phyloP scores from a whole-genome alignment of 30 jellyfish, hydroid and myxozoan genomes.

The Catostylus mosaicus region DNA sequence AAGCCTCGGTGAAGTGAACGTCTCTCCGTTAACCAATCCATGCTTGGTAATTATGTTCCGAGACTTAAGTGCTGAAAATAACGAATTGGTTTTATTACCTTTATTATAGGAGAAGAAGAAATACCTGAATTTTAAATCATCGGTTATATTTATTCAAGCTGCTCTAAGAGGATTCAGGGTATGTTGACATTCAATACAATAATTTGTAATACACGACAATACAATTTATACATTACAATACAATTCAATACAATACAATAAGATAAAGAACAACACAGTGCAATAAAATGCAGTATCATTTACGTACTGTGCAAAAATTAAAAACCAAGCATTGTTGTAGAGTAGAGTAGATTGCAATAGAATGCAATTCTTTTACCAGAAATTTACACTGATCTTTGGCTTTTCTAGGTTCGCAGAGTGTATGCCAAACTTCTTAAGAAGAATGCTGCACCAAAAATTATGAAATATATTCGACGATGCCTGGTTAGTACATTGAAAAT shows the following conservation, averaged over 20 bases:
- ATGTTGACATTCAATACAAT: too few relatives aligned
- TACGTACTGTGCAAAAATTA: neutral
- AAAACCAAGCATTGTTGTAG: neutral
- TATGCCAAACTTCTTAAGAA: constrained; percentile 82
- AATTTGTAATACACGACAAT: neutral
- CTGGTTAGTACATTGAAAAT: constrained; percentile 45
- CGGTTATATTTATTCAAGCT: constrained; percentile 83
- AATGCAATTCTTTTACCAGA: neutral
- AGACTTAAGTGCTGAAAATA: too few relatives aligned
- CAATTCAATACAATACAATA: neutral
- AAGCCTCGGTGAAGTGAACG: too few relatives aligned
- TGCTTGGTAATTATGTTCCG: too few relatives aligned
- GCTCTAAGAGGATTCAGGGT: constrained; percentile 89
- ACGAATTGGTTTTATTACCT: too few relatives aligned
- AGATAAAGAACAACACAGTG: neutral
- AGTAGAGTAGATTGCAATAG: neutral
- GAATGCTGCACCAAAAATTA: constrained; percentile 95
- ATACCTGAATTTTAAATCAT: constrained; percentile 53
- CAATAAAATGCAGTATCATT: neutral
- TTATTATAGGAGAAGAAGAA: constrained; percentile 80
- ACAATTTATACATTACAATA: neutral
- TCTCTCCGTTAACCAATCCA: too few relatives aligned
- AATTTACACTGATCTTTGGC: neutral
- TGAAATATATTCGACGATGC: constrained; percentile 69
- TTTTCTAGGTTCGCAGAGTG: constrained; percentile 73